Evolutionary conservation across 1,140 invertebrate species (phyloP), one percentile per base, ranked within the genome.

Genomic region (Drosophila obscura): DNA sequence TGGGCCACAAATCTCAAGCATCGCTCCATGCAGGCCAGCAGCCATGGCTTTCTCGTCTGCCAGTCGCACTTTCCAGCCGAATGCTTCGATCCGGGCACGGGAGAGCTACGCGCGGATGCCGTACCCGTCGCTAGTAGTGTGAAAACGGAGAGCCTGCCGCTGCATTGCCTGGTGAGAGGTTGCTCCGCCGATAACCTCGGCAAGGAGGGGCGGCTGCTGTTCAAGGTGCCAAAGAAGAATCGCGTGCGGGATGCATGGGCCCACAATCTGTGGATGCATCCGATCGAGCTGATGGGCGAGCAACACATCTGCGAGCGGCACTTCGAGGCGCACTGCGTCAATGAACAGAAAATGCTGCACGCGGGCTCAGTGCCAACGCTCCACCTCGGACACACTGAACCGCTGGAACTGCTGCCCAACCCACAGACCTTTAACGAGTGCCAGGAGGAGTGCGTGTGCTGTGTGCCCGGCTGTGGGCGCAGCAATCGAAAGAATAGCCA

Each of bases 1-100:
- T 90, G 88, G 88, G 88, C 88, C 11, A 63, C 69, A 7, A 90
- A 80, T 4, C 90, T 89, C 44, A 68, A 75, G 28, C 88, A 90
- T 67, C 74, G 85, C 6, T 73, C 83, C 16, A 84, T 82, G 78
- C 83, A 89, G 51, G 88, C 89, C 41, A 80, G 77, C 43, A 81
- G 68, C n/a, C 67, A 89, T 58, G 80, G 83, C 0, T 89, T 84
- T 11, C 71, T 71, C 52, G 73, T 90, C 7, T 90, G 88, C 28
- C 80, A 81, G 44, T 46, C 52, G 11, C 88, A 90, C 31, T 90
- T 90, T 48, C 59, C 55, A 0, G 7, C 58, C 2, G 72, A 84
- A 2, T 90, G 83, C 45, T 84, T 90, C 43, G 57, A 85, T 5
- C 49, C 51, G 1, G 48, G 57, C 0, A 77, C 75, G 9, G 78